Evolutionary conservation across 2,797 vertebrate genomes (phyloP).

Genomic region (Rachycentron canadum): DNA sequence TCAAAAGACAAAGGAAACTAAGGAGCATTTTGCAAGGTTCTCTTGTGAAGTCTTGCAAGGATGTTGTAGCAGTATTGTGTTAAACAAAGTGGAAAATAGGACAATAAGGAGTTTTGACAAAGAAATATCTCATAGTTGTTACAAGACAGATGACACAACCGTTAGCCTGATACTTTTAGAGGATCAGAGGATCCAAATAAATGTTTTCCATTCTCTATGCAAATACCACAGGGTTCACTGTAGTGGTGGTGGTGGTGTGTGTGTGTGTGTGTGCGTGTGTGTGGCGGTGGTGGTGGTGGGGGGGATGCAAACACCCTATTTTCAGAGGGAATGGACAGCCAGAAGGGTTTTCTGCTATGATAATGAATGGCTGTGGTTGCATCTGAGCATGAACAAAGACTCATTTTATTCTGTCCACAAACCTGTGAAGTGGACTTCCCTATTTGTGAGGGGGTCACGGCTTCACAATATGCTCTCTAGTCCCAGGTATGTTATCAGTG

Average conservation of each 20-base stretch:
- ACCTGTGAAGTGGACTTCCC: constrained; percentile 77
- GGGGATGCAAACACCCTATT: constrained; percentile 58
- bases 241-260: constrained; percentile 21
- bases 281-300: no score
- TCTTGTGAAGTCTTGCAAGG: constrained; percentile 33
- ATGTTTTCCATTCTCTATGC: constrained; percentile 64
- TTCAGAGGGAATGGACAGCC: constrained; percentile 65
- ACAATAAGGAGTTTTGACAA: constrained; percentile 64
- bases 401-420: constrained; percentile 73
- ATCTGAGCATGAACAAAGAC: constrained; percentile 70
- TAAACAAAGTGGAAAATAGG: constrained; percentile 49
- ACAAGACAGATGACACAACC: constrained; percentile 19
- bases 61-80: constrained; percentile 36
- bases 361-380: constrained; percentile 64
- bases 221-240: constrained; percentile 62
- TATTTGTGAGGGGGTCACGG: constrained; percentile 72
- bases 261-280: no score
- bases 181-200: constrained; percentile 55
- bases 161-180: constrained; percentile 26
- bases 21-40: constrained; percentile 62
- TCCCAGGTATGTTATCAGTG: constrained; percentile 76
- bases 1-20: constrained; percentile 71
- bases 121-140: constrained; percentile 29
- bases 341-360: constrained; percentile 66
- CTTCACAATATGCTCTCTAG: constrained; percentile 73